phyloP scores from a whole-genome alignment of 2,113 vertebrate species.

The Ascaphus truei region DNA sequence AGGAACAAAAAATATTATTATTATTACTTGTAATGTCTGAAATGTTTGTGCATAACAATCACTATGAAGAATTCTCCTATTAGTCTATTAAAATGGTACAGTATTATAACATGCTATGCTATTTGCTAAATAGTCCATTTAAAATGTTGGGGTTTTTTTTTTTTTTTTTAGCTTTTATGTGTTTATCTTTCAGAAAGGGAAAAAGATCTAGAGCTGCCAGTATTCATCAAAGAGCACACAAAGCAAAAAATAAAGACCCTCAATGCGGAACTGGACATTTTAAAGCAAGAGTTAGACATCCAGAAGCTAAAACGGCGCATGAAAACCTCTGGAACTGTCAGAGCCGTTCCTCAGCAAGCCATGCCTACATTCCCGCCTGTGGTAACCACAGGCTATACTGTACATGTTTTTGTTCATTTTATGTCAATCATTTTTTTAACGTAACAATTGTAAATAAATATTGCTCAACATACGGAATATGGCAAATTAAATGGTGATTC shows the following conservation, averaged over 20 bases:
- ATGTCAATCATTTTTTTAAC: too few relatives aligned
- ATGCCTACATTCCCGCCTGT: slow-evolving; percentile 14
- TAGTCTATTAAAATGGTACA: too few relatives aligned
- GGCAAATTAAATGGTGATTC: background rate
- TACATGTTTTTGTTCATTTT: background rate
- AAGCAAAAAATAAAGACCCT: slow-evolving; percentile 41
- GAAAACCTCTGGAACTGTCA: slow-evolving; percentile 10
- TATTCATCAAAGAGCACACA: background rate
- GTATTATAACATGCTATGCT: too few relatives aligned
- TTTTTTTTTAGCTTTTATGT: too few relatives aligned
- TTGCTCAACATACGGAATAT: too few relatives aligned
- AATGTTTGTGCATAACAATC: too few relatives aligned
- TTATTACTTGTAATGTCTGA: too few relatives aligned
- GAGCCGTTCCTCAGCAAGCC: background rate
- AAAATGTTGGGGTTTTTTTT: too few relatives aligned
- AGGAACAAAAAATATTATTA: too few relatives aligned
- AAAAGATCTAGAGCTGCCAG: background rate
- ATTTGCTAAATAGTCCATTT: too few relatives aligned
- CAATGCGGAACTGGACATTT: slow-evolving; percentile 43
- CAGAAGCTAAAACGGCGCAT: slow-evolving; percentile 34
- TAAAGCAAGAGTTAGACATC: slow-evolving; percentile 49
- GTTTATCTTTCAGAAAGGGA: background rate
- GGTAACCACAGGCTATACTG: slow-evolving; percentile 21
- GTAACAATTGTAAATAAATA: too few relatives aligned
- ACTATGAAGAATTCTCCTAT: too few relatives aligned